phyloP scores from a whole-genome alignment of 2,888 invertebrate genomes.

The Lysandra coridon region DNA sequence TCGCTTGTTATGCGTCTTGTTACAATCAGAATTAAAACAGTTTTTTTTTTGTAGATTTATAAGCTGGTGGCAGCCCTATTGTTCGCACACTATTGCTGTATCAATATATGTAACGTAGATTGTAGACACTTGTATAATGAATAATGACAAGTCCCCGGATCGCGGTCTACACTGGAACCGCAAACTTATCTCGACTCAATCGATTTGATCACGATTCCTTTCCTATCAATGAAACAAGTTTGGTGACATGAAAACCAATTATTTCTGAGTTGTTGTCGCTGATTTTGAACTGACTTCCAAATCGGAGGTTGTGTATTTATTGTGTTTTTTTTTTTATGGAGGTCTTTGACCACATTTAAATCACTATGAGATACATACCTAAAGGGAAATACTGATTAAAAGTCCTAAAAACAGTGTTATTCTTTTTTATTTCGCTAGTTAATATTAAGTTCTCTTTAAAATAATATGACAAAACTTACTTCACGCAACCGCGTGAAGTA shows the following conservation, averaged over 20 bases:
- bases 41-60: background rate
- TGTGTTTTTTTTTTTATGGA: background rate
- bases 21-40: background rate
- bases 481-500: too few relatives aligned
- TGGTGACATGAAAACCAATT: constrained; percentile 15
- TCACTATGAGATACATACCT: background rate
- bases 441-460: too few relatives aligned
- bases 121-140: background rate
- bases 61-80: constrained; percentile 5
- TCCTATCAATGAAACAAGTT: background rate
- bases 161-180: background rate
- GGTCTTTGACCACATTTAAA: background rate
- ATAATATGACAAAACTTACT: too few relatives aligned
- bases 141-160: constrained; percentile 8
- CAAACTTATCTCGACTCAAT: constrained; percentile 23
- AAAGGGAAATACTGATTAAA: too few relatives aligned
- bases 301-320: too few relatives aligned
- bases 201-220: constrained; percentile 10
- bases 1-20: too few relatives aligned
- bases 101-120: constrained; percentile 9
- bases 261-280: background rate
- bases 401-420: too few relatives aligned
- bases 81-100: background rate
- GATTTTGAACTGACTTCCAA: background rate
- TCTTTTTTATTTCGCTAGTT: too few relatives aligned